Percentiles rank a stretch among this genome's conserved stretches.
phyloP scores from a whole-genome alignment of 1,140 invertebrate genomes.

The Gonioctena quinquepunctata region DNA sequence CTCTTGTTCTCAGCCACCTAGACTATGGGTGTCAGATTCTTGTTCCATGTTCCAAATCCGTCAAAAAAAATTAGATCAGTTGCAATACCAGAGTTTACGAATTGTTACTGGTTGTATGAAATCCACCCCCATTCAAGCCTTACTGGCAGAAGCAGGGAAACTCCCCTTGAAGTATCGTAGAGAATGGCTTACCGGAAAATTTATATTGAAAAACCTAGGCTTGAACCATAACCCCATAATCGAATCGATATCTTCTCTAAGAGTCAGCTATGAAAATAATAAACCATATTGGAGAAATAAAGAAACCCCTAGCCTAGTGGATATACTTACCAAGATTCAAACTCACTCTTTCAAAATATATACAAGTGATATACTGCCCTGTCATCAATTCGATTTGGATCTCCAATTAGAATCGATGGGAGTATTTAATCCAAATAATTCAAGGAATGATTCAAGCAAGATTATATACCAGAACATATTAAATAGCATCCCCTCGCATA shows the following conservation, averaged over 20 bases:
- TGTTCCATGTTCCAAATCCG: background rate
- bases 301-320: background rate
- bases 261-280: background rate
- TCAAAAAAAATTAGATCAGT: background rate
- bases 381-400: background rate
- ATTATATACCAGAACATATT: no score
- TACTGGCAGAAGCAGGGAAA: background rate
- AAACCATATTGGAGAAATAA: background rate
- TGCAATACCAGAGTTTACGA: background rate
- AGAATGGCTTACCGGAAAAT: slow-evolving; percentile 13
- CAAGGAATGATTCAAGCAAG: no score
- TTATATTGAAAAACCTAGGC: no score
- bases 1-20: slow-evolving; percentile 1
- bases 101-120: no score
- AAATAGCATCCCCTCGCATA: no score
- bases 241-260: background rate
- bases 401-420: no score
- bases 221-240: no score
- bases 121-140: background rate
- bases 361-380: no score
- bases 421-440: no score
- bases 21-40: slow-evolving; percentile 2
- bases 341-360: no score
- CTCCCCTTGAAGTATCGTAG: slow-evolving; percentile 8
- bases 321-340: no score